Conservation (phyloP, 2,888 invertebrate genomes). For the Hirudinaria manillensis region DNA sequence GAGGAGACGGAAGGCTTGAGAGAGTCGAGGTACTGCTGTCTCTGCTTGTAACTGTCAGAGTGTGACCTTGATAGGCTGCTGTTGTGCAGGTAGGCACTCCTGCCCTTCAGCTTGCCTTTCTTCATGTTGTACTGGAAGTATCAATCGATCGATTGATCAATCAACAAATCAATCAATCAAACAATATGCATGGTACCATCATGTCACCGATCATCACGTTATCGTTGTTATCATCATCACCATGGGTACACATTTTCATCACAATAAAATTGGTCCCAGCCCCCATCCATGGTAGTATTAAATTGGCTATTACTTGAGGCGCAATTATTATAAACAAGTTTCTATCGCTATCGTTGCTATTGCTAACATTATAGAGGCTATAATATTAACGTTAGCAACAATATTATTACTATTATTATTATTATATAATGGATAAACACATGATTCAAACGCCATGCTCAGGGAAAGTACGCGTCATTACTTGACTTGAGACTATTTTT, state of each 20-base stretch:
- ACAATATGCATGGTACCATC: too few relatives aligned
- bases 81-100: neutral
- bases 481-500: neutral
- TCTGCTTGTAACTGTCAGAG: slow-evolving; percentile 21
- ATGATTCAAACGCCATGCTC: neutral
- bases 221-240: too few relatives aligned
- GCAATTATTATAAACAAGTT: too few relatives aligned
- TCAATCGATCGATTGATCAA: too few relatives aligned
- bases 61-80: neutral
- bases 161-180: too few relatives aligned
- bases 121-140: too few relatives aligned
- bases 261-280: too few relatives aligned
- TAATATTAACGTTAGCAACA: neutral
- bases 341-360: neutral
- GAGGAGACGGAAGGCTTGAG: slow-evolving; percentile 14
- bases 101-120: neutral
- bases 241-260: too few relatives aligned
- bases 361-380: neutral
- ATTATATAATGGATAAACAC: neutral
- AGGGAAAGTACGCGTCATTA: too few relatives aligned
- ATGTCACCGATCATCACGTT: too few relatives aligned
- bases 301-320: too few relatives aligned
- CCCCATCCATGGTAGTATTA: too few relatives aligned
- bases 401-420: neutral
- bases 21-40: neutral